Percentiles rank a stretch among this genome's conserved stretches.
These are phyloP conservation scores for Sesia apiformis DNA, from an alignment of 2,888 invertebrate species.

Conservation along the genomic window DNA sequence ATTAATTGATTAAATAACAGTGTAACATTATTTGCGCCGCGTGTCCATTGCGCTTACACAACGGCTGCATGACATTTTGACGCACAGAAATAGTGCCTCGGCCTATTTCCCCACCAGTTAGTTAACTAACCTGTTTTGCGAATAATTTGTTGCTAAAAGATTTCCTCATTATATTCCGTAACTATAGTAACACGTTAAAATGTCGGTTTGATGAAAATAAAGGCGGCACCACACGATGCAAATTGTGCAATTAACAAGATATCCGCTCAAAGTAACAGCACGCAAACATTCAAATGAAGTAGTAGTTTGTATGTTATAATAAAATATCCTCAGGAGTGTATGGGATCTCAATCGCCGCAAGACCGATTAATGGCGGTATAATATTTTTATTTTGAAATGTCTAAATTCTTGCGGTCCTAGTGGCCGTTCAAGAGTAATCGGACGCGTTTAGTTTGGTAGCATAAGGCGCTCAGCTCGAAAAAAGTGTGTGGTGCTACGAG, in stretches of 20 bases:
- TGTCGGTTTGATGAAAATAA: neutral
- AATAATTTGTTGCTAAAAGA: neutral
- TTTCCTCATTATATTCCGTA: neutral
- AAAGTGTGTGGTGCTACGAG: no score
- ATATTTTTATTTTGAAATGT: neutral
- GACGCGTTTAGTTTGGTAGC: no score
- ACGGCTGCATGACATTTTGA: slow-evolving; percentile 60
- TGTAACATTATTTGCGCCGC: slow-evolving; percentile 9
- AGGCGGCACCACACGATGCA: no score
- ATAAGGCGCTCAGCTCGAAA: no score
- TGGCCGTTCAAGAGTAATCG: neutral
- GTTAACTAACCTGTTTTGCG: neutral
- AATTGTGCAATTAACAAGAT: no score
- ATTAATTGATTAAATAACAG: neutral
- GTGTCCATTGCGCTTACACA: slow-evolving; percentile 49
- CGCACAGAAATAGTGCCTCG: slow-evolving; percentile 55
- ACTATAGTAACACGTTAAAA: neutral
- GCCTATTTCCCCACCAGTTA: slow-evolving; percentile 3
- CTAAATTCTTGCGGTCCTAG: no score
- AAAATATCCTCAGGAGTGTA: neutral
- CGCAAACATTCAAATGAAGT: no score
- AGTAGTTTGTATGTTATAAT: no score
- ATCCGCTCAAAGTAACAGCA: no score
- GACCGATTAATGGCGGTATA: neutral
- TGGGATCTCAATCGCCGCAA: neutral